phyloP scores from a whole-genome alignment of 2,113 vertebrate species.

The Pseudolaguvia tuberculata region DNA sequence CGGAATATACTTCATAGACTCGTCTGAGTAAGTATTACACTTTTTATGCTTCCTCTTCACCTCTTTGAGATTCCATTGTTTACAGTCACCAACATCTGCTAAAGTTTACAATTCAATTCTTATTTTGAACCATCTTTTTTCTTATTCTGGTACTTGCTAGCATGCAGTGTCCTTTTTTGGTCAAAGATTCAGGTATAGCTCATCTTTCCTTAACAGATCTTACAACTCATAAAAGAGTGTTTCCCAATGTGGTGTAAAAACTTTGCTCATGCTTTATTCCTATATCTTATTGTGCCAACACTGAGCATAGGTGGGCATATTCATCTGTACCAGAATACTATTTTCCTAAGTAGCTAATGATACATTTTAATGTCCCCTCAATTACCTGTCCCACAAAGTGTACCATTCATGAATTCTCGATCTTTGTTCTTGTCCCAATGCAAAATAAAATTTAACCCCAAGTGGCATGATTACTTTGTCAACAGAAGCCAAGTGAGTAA shows the following conservation, averaged over 20 bases:
- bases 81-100: not conserved
- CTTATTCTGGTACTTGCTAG: not conserved
- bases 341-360: slow-evolving; percentile 41
- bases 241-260: not conserved
- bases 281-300: slow-evolving; percentile 27
- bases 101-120: slow-evolving; percentile 3
- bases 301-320: slow-evolving; percentile 25
- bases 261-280: not conserved
- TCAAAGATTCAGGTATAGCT: not conserved
- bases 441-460: slow-evolving; percentile 25
- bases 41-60: slow-evolving; percentile 15
- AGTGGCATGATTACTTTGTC: slow-evolving; percentile 45
- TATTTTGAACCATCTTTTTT: slow-evolving; percentile 7
- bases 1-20: slow-evolving; percentile 99
- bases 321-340: slow-evolving; percentile 17
- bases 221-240: not conserved
- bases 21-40: slow-evolving; percentile 79
- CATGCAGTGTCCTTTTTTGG: not conserved
- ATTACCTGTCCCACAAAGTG: slow-evolving; percentile 28
- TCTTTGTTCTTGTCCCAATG: slow-evolving; percentile 35
- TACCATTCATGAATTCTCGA: slow-evolving; percentile 36
- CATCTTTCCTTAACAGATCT: slow-evolving; percentile 11
- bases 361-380: slow-evolving; percentile 33
- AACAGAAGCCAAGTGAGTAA: slow-evolving; percentile 43
- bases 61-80: not conserved